Evolutionary conservation across 2,113 vertebrate species (phyloP).

Genomic region (Rhadina sibilatrix): DNA sequence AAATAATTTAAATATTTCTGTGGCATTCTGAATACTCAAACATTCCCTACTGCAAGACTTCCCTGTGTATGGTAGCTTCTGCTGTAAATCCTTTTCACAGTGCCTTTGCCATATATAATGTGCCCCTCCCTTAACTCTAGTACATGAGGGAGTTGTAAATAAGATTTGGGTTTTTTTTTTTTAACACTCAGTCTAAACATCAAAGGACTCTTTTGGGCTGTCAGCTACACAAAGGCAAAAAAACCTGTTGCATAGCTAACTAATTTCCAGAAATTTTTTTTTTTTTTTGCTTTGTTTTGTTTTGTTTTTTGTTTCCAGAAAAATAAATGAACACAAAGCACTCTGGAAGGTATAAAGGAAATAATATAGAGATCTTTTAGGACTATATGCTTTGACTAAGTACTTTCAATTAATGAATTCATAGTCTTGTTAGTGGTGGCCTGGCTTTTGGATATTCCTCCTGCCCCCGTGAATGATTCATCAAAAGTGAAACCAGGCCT

Average conservation of each 20-base stretch:
- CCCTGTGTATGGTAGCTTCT: background rate
- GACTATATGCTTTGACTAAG: background rate
- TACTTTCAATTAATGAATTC: background rate
- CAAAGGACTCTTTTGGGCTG: background rate
- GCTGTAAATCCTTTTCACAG: background rate
- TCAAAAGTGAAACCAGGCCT: background rate
- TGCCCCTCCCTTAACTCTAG: background rate
- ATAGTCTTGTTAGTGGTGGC: background rate
- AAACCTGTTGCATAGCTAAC: background rate
- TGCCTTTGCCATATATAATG: background rate
- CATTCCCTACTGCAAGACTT: background rate
- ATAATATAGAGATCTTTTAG: background rate
- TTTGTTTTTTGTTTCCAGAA: background rate
- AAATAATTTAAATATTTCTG: background rate
- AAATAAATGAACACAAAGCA: background rate
- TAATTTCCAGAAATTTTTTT: background rate
- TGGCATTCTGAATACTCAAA: background rate
- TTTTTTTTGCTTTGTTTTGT: too few species aligned
- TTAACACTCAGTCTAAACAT: background rate
- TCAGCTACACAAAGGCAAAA: background rate
- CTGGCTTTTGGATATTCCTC: background rate
- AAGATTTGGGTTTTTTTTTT: background rate
- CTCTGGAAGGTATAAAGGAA: background rate
- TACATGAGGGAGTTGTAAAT: background rate
- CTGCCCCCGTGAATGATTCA: accelerated